Evolutionary conservation across 2,113 vertebrate genomes (phyloP).

Genomic region (Ciconia boyciana): DNA sequence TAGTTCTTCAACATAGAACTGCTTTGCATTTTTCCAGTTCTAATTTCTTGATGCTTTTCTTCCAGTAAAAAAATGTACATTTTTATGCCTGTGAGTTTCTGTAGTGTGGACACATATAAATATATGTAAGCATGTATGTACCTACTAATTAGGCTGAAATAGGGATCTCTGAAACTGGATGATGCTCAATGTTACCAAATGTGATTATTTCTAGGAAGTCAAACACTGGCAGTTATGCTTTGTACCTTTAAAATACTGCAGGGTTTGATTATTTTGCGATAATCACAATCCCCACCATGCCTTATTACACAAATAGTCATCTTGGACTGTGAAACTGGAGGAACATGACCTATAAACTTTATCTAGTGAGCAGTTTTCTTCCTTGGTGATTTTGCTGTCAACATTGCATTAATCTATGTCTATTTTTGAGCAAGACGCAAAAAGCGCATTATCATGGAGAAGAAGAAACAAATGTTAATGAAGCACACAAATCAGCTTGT

Average conservation of each 20-base stretch:
- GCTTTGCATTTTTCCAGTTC: background rate
- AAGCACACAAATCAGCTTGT: background rate
- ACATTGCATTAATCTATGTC: conserved; percentile 54
- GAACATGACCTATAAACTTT: conserved; percentile 24
- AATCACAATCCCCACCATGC: background rate
- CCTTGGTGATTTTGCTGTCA: conserved; percentile 42
- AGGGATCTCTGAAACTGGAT: background rate
- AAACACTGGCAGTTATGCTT: background rate
- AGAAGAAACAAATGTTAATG: background rate
- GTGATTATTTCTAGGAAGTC: background rate
- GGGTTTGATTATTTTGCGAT: conserved; percentile 35
- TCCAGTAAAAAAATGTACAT: background rate
- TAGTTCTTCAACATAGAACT: background rate
- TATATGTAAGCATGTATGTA: background rate
- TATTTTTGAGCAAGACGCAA: background rate
- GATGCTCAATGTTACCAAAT: background rate
- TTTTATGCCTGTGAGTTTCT: background rate
- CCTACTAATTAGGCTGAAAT: background rate
- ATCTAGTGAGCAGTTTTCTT: conserved; percentile 34
- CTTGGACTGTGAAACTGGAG: background rate
- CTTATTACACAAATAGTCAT: conserved; percentile 35
- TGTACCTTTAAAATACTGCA: background rate
- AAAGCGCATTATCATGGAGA: background rate
- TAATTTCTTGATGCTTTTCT: background rate
- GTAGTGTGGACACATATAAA: background rate